phyloP scores from a whole-genome alignment of 2,113 vertebrate genomes.

The Macrotis lagotis region DNA sequence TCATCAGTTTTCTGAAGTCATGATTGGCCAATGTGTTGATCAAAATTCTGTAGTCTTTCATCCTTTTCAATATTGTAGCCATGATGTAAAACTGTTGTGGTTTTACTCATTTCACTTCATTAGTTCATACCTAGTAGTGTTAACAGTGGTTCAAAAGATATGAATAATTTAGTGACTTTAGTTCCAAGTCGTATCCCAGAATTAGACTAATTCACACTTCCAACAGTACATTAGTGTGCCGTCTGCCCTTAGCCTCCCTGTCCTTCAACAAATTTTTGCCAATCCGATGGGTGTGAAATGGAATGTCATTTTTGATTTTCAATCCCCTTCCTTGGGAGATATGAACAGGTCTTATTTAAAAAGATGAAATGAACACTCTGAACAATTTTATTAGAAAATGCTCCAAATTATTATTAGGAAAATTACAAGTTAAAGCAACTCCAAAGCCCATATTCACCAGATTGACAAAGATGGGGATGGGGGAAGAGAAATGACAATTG shows the following conservation, averaged over 20 bases:
- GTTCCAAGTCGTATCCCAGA: background rate
- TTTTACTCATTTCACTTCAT: background rate
- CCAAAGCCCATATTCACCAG: background rate
- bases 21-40: background rate
- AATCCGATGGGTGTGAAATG: background rate
- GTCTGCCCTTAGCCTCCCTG: background rate
- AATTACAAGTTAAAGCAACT: background rate
- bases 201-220: background rate
- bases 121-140: background rate
- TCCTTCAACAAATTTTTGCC: background rate
- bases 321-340: background rate
- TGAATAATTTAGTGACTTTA: background rate
- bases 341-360: background rate
- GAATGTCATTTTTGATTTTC: background rate
- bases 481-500: background rate
- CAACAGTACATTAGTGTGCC: background rate
- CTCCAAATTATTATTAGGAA: background rate
- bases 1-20: background rate
- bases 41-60: background rate
- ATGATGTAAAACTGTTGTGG: background rate
- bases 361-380: background rate
- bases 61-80: background rate
- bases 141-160: background rate
- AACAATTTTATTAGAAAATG: background rate
- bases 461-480: background rate